A percentile compares a stretch with the other conserved stretches of the same genome.
Conservation (phyloP, 2,797 vertebrate species). For the Peromyscus eremicus region DNA sequence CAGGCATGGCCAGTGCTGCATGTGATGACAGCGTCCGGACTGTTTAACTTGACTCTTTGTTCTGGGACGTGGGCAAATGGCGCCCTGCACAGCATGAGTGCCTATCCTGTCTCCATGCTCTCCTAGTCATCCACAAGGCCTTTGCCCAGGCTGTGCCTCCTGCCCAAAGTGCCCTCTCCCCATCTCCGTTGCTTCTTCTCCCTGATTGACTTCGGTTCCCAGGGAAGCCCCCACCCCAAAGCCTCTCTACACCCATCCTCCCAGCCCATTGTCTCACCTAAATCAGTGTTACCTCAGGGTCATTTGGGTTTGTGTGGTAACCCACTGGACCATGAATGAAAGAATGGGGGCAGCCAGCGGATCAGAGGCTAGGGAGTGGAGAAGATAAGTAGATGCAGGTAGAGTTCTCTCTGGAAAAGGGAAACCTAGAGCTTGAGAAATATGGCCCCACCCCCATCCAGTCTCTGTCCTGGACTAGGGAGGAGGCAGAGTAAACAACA, state of each 20-base stretch:
- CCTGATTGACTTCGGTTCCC: background rate
- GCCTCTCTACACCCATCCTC: background rate
- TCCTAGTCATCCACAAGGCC: background rate
- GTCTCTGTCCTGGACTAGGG: background rate
- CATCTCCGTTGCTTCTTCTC: background rate
- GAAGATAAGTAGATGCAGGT: too few species aligned
- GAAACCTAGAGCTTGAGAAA: background rate
- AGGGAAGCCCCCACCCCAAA: background rate
- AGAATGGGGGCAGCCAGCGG: background rate
- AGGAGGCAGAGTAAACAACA: background rate
- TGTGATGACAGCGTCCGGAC: background rate
- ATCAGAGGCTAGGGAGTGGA: background rate
- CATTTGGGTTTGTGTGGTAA: background rate
- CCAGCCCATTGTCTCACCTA: background rate
- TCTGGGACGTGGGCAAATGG: background rate
- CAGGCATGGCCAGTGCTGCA: background rate
- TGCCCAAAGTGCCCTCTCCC: background rate
- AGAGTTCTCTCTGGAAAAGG: background rate
- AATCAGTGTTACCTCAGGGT: background rate
- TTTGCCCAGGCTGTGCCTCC: background rate
- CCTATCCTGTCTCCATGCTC: background rate
- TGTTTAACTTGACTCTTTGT: background rate
- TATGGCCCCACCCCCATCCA: background rate
- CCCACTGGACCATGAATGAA: background rate
- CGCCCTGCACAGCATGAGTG: rapidly evolving